Evolutionary conservation across 2,113 vertebrate species (phyloP), one percentile per base, ranked within the genome.

Genomic region (Lucifuga dentata): DNA sequence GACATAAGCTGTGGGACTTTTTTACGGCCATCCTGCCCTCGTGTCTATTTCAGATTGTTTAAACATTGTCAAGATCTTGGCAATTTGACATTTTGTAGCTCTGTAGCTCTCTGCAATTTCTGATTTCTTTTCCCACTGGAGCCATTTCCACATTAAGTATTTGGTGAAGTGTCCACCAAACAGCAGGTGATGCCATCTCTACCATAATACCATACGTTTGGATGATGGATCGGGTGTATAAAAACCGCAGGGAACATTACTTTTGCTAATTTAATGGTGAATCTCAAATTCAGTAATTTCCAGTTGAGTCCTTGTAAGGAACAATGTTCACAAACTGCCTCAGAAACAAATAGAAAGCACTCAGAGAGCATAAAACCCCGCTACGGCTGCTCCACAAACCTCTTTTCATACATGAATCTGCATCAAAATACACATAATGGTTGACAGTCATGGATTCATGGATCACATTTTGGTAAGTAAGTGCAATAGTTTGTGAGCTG

Each of bases 141-240:
- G 36, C 16, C 16, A 2, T 2, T 29, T 5, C 7, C 1, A 19
- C 7, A 33, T 19, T 8, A 48, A 44, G 64, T 9, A 33, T 72
- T 61, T 66, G 65, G 29, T 36, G 7, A 56, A 64, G 40, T 33
- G 6, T 53, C 23, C 3, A 2, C 26, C 15, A 20, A 64, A 33
- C 67, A 64, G 66, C 40, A 57, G 68, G 64, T 53, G 48, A 17
- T 5, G 5, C 32, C 58, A 51, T 5, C 1, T 65, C 35, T 51
- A 19, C 39, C 57, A 9, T n/a, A 48, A 55, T 0, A 21, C 70
- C 83, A 73, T 73, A 73, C 76, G 78, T 69, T 53, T 2, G 39
- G 12, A 13, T 35, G 63, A 36, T 68, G 32, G 0, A 64, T 43
- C 78, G 79, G 72, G 56, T 79, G 83, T 53, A 46, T 41, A 2